Evolutionary conservation across 2,113 vertebrate genomes (phyloP).

Genomic region (Arizona elegans): DNA sequence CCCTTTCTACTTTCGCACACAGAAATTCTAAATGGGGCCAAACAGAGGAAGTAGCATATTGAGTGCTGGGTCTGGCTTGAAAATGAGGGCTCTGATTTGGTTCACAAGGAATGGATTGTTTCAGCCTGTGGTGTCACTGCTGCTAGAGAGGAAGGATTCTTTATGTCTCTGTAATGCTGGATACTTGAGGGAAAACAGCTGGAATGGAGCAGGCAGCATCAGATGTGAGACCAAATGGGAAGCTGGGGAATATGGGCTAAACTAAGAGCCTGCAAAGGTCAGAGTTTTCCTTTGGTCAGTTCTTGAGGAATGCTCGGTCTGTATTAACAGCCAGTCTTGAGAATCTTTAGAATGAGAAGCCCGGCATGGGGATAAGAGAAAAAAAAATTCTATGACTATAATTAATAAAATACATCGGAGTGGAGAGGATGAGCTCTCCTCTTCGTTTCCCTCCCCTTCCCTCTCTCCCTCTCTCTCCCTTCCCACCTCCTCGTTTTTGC

Average conservation of each 20-base stretch:
- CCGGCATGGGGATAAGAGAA: constrained; percentile 46
- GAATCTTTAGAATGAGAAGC: constrained; percentile 54
- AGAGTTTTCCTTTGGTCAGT: constrained; percentile 75
- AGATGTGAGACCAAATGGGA: constrained; percentile 67
- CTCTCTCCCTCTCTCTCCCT: constrained; percentile 22
- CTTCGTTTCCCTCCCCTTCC: constrained; percentile 47
- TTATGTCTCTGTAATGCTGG: constrained; percentile 74
- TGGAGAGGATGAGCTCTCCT: constrained; percentile 56
- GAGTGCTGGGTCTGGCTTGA: constrained; percentile 63
- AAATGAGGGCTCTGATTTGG: constrained; percentile 66
- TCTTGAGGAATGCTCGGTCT: constrained; percentile 66
- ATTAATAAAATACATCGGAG: constrained; percentile 30
- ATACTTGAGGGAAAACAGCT: constrained; percentile 85
- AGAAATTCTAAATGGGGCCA: constrained; percentile 68
- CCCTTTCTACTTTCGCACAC: constrained; percentile 23
- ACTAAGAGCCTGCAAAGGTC: constrained; percentile 75
- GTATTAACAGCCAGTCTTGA: constrained; percentile 48
- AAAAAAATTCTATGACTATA: constrained; percentile 42
- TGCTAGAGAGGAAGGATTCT: constrained; percentile 68
- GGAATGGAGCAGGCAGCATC: constrained; percentile 71
- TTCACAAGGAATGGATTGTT: constrained; percentile 81
- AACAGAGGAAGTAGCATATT: constrained; percentile 72
- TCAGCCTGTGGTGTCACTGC: constrained; percentile 74
- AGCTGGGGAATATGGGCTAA: constrained; percentile 75
- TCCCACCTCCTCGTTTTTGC: background rate